A percentile compares a stretch with the other conserved stretches of the same genome.
Evolutionary conservation across 2,888 invertebrate genomes (phyloP).

Genomic region (Baronia brevicornis): DNA sequence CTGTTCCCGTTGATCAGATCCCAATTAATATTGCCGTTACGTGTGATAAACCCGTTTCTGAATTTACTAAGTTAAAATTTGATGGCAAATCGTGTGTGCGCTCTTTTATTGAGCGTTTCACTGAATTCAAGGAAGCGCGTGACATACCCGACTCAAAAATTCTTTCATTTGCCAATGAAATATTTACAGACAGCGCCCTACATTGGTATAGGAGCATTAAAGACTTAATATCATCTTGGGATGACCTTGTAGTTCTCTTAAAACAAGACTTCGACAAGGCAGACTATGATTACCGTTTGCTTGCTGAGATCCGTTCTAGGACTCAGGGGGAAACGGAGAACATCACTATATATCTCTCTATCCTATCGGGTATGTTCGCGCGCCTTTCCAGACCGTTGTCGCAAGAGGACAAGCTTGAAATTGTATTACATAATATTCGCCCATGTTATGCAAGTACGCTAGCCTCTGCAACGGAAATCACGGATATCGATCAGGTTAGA

Average conservation of each 20-base stretch:
- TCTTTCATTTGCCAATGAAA: conserved; percentile 11
- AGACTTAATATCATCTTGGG: conserved; percentile 11
- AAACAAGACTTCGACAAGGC: conserved; percentile 10
- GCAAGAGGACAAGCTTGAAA: conserved; percentile 11
- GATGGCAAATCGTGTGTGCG: conserved; percentile 15
- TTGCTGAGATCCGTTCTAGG: conserved; percentile 17
- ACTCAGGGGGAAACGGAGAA: conserved; percentile 18
- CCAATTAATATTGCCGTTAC: too few species aligned
- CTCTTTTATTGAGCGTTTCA: conserved; percentile 11
- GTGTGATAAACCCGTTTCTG: conserved; percentile 2
- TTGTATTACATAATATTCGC: conserved; percentile 16
- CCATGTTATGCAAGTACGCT: conserved; percentile 15
- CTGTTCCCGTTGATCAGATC: too few species aligned
- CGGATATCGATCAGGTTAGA: conserved; percentile 10
- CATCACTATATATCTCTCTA: conserved; percentile 18
- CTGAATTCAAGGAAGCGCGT: conserved; percentile 10
- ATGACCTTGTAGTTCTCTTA: conserved; percentile 8
- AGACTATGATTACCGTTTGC: conserved; percentile 12
- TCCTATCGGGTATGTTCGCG: conserved; percentile 18
- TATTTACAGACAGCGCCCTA: conserved; percentile 16
- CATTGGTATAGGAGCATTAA: conserved; percentile 17
- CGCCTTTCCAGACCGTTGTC: conserved; percentile 3
- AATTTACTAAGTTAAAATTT: conserved; percentile 12
- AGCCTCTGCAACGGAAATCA: conserved; percentile 11
- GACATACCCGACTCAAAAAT: conserved; percentile 10